Base-by-base conservation (phyloP, 2,888 invertebrate species). In the Diaphora mendica region DNA sequence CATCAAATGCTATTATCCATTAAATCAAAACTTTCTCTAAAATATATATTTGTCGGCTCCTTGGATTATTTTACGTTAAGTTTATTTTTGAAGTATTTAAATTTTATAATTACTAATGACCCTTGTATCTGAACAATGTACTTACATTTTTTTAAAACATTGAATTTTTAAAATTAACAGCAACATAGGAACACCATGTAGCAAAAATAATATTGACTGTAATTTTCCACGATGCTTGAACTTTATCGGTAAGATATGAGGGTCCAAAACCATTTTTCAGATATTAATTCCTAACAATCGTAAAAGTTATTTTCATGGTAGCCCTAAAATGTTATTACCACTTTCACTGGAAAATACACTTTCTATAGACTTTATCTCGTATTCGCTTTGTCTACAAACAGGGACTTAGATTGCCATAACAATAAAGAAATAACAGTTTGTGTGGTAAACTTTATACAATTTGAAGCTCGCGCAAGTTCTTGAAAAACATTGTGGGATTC, bases 221-320 rank as follows among this genome's bases (percentile, higher is more conserved):
- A 87, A 89, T 88, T 88, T 86, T 80, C 84, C 82, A 82, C 86
- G 85, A 87, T 88, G 89, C 87, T 88, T 85, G 84, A 87, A 87
- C 86, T 91, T 92, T 91, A 92, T 91, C 89, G 89, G 79, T 89
- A 90, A 94, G 89, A 91, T 92, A 93, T 89, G 90, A 92, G 87
- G 92, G 92, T 92, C 89, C 86, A 87, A 88, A 90, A 87, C 89
- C 92, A 91, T 94, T 94, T 94, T 93, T 94, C 93, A 92, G 92
- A 93, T 94, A 95, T 94, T 94, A 95, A 94, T 95, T 94, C 90
- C 90, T 91, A 93, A 94, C 94, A 95, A 93, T 93, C 94, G 92
- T 95, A 94, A 95, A 95, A 94, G 92, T 94, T 88, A 92, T 90
- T 92, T 93, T 94, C 92, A 94, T 91, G 90, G 91, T 89, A 84